Conservation (phyloP, 2,888 invertebrate genomes). For the Augochlorella aurata region DNA sequence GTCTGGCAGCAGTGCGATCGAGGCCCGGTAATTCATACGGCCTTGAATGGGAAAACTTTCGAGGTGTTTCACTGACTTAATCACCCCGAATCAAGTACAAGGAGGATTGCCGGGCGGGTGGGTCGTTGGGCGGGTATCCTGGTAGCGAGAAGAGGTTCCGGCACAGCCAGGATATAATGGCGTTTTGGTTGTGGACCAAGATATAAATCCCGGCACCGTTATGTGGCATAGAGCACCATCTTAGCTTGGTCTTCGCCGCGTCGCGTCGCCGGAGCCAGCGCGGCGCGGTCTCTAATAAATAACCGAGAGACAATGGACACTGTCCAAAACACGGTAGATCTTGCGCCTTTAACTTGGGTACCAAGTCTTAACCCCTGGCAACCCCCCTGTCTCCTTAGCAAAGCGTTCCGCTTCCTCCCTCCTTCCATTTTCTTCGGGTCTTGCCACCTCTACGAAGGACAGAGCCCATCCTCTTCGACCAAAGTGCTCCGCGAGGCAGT, state of each 20-base stretch:
- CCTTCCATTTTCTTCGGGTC: constrained; percentile 62
- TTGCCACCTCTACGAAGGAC: constrained; percentile 47
- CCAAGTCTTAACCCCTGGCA: constrained; percentile 75
- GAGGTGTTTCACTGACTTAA: constrained; percentile 51
- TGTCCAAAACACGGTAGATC: constrained; percentile 82
- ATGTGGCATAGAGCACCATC: constrained; percentile 71
- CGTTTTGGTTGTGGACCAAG: constrained; percentile 67
- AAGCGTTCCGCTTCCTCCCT: constrained; percentile 31
- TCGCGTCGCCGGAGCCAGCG: constrained; percentile 58
- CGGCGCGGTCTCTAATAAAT: constrained; percentile 79
- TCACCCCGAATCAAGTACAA: constrained; percentile 58
- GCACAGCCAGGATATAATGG: constrained; percentile 63
- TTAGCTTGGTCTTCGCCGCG: constrained; percentile 74
- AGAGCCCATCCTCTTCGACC: constrained; percentile 43
- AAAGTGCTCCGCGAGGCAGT: constrained; percentile 37
- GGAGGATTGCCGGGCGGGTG: constrained; percentile 43
- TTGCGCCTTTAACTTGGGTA: constrained; percentile 79
- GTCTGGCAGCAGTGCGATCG: not conserved
- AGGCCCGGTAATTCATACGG: not conserved
- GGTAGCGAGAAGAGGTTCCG: constrained; percentile 57
- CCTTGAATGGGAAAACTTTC: constrained; percentile 41
- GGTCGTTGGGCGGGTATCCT: constrained; percentile 52
- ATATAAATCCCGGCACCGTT: constrained; percentile 70
- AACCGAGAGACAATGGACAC: constrained; percentile 81
- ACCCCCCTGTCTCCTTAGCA: constrained; percentile 45